Percentiles rank a stretch among this genome's conserved stretches.
phyloP scores from a whole-genome alignment of 2,113 vertebrate species.

The Todiramphus chloris region DNA sequence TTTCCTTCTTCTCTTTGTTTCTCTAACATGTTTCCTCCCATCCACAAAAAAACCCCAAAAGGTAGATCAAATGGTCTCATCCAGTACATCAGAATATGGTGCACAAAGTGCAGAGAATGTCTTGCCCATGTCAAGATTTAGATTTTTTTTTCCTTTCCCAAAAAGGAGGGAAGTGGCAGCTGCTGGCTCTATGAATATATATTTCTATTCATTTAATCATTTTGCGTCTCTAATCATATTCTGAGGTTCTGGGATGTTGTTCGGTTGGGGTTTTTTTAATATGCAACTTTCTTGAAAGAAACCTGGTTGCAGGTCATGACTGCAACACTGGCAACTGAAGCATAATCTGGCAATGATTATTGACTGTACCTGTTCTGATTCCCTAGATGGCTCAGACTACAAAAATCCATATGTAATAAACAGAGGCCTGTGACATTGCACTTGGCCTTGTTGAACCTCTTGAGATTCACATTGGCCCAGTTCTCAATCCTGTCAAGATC shows the following conservation, averaged over 20 bases:
- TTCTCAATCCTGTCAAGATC: not conserved
- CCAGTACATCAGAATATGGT: not conserved
- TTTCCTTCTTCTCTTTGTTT: not conserved
- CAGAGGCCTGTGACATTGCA: not conserved
- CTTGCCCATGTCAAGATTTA: not conserved
- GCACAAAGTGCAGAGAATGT: not conserved
- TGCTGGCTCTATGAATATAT: not conserved
- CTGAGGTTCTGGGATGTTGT: not conserved
- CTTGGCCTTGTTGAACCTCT: not conserved
- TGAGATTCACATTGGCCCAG: not conserved
- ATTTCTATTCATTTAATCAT: not conserved
- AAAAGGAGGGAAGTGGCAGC: not conserved
- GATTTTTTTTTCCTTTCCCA: not conserved
- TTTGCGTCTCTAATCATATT: not conserved
- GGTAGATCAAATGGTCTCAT: too few species aligned
- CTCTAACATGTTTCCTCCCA: not conserved
- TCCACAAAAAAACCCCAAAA: not conserved
- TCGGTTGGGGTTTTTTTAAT: not conserved
- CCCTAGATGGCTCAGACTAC: not conserved
- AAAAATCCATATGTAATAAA: not conserved
- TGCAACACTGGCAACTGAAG: not conserved
- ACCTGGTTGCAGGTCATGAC: not conserved
- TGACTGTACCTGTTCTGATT: not conserved
- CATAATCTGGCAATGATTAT: not conserved
- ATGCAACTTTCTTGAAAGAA: not conserved